A percentile compares a stretch with the other conserved stretches of the same genome.
Conservation (phyloP, 2,797 vertebrate species). For the Labroides dimidiatus region DNA sequence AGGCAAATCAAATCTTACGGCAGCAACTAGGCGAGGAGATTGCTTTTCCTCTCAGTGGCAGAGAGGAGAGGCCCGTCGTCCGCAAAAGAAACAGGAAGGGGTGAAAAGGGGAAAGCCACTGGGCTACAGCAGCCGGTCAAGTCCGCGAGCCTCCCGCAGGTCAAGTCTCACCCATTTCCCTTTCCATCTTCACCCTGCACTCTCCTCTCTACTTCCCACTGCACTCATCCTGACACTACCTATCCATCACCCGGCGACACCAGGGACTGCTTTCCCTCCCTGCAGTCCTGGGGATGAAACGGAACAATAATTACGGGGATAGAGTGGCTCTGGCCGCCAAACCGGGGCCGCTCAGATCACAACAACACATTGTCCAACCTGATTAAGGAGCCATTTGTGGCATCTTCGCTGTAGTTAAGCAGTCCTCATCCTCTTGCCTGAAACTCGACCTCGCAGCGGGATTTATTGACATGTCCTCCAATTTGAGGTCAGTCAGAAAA, state of each 20-base stretch:
- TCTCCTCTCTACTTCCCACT: slow-evolving; percentile 41
- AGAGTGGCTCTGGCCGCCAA: slow-evolving; percentile 78
- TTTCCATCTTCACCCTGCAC: slow-evolving; percentile 40
- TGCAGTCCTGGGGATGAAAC: slow-evolving; percentile 77
- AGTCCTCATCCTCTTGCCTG: slow-evolving; percentile 73
- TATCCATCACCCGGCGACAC: slow-evolving; percentile 65
- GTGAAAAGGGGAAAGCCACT: slow-evolving; percentile 63
- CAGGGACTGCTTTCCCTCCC: slow-evolving; percentile 65
- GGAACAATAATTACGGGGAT: slow-evolving; percentile 82
- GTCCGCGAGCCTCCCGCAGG: slow-evolving; percentile 60
- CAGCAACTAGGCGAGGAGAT: slow-evolving; percentile 83
- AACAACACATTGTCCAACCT: slow-evolving; percentile 85
- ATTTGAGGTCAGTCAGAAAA: slow-evolving; percentile 77
- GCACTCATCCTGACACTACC: slow-evolving; percentile 62
- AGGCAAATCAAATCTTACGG: slow-evolving; percentile 87
- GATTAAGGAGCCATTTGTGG: slow-evolving; percentile 86
- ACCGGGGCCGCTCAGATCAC: slow-evolving; percentile 82
- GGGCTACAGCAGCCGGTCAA: slow-evolving; percentile 47
- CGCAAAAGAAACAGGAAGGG: slow-evolving; percentile 55
- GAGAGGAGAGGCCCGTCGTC: slow-evolving; percentile 63
- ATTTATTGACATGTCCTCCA: slow-evolving; percentile 80
- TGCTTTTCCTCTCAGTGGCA: slow-evolving; percentile 83
- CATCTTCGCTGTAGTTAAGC: slow-evolving; percentile 74
- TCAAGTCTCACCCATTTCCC: slow-evolving; percentile 72
- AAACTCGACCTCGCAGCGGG: slow-evolving; percentile 80